These are phyloP conservation scores for Drosophila hydei DNA, from an alignment of 1,140 invertebrate species.

Conservation along the genomic window DNA sequence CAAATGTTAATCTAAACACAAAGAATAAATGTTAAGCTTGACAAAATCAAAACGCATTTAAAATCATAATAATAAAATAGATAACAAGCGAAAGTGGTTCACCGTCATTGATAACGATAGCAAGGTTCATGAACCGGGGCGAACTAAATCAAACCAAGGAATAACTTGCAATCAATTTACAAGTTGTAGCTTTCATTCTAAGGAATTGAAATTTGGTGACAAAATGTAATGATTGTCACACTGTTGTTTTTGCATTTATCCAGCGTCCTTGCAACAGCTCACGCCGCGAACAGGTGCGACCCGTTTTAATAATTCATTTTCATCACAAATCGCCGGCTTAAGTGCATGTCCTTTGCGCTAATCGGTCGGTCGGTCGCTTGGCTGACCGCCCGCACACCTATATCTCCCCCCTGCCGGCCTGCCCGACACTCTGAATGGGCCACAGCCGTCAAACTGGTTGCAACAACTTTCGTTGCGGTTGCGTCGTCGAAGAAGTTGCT, in stretches of 20 bases:
- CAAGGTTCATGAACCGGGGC: too few species aligned
- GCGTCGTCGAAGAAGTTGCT: constrained; percentile 43
- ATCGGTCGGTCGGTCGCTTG: constrained; percentile 13
- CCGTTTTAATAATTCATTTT: constrained; percentile 34
- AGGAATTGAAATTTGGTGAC: too few species aligned
- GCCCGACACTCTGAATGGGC: neutral
- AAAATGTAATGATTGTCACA: too few species aligned
- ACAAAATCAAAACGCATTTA: too few species aligned
- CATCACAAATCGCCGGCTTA: constrained; percentile 40
- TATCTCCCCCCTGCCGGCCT: neutral
- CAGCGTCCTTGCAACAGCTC: constrained; percentile 29
- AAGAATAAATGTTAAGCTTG: too few species aligned
- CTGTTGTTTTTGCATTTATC: neutral
- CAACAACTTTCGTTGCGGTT: constrained; percentile 67
- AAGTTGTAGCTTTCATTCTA: neutral
- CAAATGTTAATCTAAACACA: too few species aligned
- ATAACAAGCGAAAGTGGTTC: too few species aligned
- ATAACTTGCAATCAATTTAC: too few species aligned
- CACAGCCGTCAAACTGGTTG: constrained; percentile 54
- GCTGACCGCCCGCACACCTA: neutral
- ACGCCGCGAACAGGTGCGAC: constrained; percentile 30
- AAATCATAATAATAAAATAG: too few species aligned
- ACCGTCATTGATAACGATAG: too few species aligned
- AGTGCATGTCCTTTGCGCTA: constrained; percentile 45
- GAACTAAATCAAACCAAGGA: too few species aligned